phyloP scores from a whole-genome alignment of 2,888 invertebrate species.

The Esperia sulphurella region DNA sequence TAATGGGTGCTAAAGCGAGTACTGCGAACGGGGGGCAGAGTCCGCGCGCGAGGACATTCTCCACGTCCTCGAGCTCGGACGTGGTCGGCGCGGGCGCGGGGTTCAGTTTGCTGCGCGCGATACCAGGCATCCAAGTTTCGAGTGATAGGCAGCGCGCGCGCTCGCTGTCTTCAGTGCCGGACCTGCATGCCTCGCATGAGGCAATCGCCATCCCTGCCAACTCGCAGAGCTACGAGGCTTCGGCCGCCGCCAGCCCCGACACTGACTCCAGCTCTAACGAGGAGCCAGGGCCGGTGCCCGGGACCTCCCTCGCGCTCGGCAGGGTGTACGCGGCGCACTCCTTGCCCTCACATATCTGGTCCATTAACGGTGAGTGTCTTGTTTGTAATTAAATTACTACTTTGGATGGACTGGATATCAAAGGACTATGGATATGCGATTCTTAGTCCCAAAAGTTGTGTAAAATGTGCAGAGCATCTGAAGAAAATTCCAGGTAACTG shows the following conservation, averaged over 20 bases:
- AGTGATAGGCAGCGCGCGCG: constrained; percentile 90
- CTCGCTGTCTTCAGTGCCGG: constrained; percentile 90
- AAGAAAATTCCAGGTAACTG: no score
- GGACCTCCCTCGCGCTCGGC: constrained; percentile 81
- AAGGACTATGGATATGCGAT: no score
- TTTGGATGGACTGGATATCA: no score
- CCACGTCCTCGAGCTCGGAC: constrained; percentile 84
- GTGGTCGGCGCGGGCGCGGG: constrained; percentile 80
- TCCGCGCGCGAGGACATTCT: constrained; percentile 87
- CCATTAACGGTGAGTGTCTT: constrained; percentile 87
- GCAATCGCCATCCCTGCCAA: constrained; percentile 82
- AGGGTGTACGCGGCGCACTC: constrained; percentile 93
- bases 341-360: constrained; percentile 95
- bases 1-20: constrained; percentile 91
- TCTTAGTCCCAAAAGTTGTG: no score
- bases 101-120: constrained; percentile 84
- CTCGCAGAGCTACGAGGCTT: constrained; percentile 81
- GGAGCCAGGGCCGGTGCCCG: constrained; percentile 72
- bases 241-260: constrained; percentile 82
- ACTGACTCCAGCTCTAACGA: constrained; percentile 85
- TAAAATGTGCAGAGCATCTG: no score
- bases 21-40: constrained; percentile 88
- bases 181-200: constrained; percentile 81
- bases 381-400: neutral
- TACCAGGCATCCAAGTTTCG: constrained; percentile 85